A percentile compares a stretch with the other conserved stretches of the same genome.
Conservation (phyloP, 2,888 invertebrate species). For the Eupeodes latifasciatus region DNA sequence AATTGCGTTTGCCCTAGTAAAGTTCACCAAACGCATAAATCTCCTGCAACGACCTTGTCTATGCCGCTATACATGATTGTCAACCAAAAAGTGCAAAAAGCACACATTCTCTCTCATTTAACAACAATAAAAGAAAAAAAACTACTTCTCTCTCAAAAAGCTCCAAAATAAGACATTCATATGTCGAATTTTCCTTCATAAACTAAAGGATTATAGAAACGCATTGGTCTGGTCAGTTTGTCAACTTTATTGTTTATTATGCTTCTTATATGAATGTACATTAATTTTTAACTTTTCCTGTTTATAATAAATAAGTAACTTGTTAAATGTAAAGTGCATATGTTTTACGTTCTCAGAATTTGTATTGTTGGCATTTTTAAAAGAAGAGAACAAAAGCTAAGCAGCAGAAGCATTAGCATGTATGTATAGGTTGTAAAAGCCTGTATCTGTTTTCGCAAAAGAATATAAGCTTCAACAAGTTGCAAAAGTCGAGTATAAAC, state of each 20-base stretch:
- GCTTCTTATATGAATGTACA: constrained; percentile 6
- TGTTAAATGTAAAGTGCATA: not conserved
- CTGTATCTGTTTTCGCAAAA: constrained; percentile 10
- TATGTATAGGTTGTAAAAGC: not conserved
- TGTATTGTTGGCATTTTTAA: not conserved
- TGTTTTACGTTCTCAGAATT: not conserved
- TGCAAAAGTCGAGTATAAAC: constrained; percentile 46
- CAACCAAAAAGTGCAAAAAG: constrained; percentile 28
- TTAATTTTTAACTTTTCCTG: not conserved
- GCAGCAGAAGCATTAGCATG: not conserved
- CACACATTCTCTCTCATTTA: not conserved
- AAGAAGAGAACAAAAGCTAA: constrained; percentile 35
- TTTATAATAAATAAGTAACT: not conserved
- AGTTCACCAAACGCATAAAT: constrained; percentile 68
- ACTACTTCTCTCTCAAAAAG: constrained; percentile 46
- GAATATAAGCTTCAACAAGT: constrained; percentile 68
- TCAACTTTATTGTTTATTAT: constrained; percentile 18
- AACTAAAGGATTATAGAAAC: constrained; percentile 1
- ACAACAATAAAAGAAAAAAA: not conserved
- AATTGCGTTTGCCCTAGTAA: constrained; percentile 47
- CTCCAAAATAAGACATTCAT: constrained; percentile 4
- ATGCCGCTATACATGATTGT: not conserved
- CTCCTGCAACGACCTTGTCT: constrained; percentile 68
- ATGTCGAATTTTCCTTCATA: not conserved
- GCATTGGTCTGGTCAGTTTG: constrained; percentile 19